Base-by-base conservation (phyloP, 2,888 invertebrate species). In the Hypomecis punctinalis region DNA sequence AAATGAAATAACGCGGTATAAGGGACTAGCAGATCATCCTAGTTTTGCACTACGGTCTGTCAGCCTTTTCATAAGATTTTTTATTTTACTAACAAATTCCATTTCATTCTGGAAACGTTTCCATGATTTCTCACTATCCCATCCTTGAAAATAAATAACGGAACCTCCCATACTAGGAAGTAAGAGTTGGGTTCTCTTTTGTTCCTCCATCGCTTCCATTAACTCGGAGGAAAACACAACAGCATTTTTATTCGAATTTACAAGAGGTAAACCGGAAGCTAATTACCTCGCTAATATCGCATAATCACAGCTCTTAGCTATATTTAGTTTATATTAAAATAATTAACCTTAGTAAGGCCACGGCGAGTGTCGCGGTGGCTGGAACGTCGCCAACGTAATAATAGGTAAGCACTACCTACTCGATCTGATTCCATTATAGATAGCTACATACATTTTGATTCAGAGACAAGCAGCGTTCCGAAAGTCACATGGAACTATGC, bases 321-420 rank as follows among this genome's bases (percentile, higher is more conserved):
- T 69, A 75, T 80, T 78, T 77, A 77, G 77, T 77, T 81, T 78
- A 80, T 82, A 88, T 85, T 83, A 83, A 85, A 86, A 89, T 88
- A 85, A 86, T 86, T 88, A 88, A 85, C 91, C 89, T 88, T 83
- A 77, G 69, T 66, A 88, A 88, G 91, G 91, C 89, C 91, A 87
- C 69, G 83, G 83, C 81, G 84, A 85, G 82, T 89, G 90, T 90
- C 90, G 83, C 83, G 78, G 74, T 76, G 61, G 72, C 88, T 92
- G 91, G 91, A 86, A 51, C 66, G 58, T 23, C 53, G 89, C 91
- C 91, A 91, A 84, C 72, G 69, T 76, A 79, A 74, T 81, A 79
- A 78, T 77, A 78, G 66, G 71, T 75, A 72, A 79, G 75, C 74
- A 76, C 76, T 67, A 68, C 72, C 70, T 71, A 70, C 73, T 66